phyloP scores from a whole-genome alignment of 2,797 vertebrate species.

The Alectoris magna region DNA sequence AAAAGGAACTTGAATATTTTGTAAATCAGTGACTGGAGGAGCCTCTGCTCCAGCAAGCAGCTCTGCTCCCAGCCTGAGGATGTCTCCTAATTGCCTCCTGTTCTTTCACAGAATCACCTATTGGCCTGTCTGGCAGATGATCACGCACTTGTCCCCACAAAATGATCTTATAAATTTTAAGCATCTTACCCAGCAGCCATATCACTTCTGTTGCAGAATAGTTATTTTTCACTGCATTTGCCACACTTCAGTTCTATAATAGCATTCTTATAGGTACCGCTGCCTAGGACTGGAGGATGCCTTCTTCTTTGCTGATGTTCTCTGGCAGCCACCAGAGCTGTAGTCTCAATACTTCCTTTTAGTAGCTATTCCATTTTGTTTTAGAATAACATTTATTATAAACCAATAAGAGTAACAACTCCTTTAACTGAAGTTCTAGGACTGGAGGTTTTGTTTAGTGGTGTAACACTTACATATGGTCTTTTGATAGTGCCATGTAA shows the following conservation, averaged over 20 bases:
- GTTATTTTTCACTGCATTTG: neutral
- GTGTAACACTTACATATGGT: too few relatives aligned
- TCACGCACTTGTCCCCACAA: rapidly evolving
- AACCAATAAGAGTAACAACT: neutral
- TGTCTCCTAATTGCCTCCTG: neutral
- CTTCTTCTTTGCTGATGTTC: neutral
- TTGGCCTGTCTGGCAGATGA: neutral
- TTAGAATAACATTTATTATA: neutral
- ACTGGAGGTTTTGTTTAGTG: neutral
- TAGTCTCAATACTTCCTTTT: neutral
- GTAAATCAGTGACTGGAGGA: neutral
- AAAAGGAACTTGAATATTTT: neutral
- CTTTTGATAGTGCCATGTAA: too few relatives aligned
- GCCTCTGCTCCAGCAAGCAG: neutral
- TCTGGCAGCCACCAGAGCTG: neutral
- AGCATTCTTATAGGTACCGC: neutral
- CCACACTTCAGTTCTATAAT: neutral
- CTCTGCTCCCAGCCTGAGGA: neutral
- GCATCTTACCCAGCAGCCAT: neutral
- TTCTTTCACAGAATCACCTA: neutral
- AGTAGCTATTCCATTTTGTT: neutral
- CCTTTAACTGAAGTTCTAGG: neutral
- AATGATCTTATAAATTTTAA: neutral
- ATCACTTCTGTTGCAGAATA: neutral
- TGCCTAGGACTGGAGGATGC: neutral